phyloP scores from a whole-genome alignment of 2,888 invertebrate genomes.

The Chelonus formosanus region DNA sequence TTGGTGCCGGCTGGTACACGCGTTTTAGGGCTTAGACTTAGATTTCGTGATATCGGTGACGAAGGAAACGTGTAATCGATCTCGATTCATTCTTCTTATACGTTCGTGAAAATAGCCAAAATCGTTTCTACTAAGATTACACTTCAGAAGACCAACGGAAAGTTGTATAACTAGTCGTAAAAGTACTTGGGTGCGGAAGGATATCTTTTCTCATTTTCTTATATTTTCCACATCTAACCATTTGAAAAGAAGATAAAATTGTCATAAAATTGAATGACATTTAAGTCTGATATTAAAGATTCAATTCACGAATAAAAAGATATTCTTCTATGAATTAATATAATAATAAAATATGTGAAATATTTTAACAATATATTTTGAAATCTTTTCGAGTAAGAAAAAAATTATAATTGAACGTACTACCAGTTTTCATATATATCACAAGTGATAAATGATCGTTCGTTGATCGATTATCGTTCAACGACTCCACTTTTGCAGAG shows the following conservation, averaged over 20 bases:
- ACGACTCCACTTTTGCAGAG: constrained; percentile 6
- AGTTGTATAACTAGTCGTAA: constrained; percentile 30
- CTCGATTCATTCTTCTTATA: constrained; percentile 31
- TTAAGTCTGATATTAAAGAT: background rate
- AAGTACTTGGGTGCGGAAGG: constrained; percentile 25
- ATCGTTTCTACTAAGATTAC: constrained; percentile 34
- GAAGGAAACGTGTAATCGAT: constrained; percentile 34
- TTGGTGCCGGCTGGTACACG: constrained; percentile 29
- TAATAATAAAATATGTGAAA: background rate
- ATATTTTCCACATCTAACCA: constrained; percentile 8
- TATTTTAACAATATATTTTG: no score
- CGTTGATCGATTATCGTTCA: constrained; percentile 32
- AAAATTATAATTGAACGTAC: constrained; percentile 20
- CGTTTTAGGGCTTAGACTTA: constrained; percentile 27
- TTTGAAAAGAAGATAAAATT: constrained; percentile 22
- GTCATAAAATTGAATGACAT: background rate
- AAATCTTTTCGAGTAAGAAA: constrained; percentile 8
- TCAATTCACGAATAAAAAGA: no score
- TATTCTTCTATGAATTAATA: no score
- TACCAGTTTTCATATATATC: constrained; percentile 27
- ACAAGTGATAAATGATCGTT: constrained; percentile 28
- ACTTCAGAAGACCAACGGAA: constrained; percentile 15
- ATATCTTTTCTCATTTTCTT: constrained; percentile 9
- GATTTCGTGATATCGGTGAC: constrained; percentile 42
- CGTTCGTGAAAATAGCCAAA: constrained; percentile 32